Percentiles rank a stretch among this genome's conserved stretches.
Evolutionary conservation across 2,888 invertebrate species (phyloP).

Genomic region (Sphinx pinastri): DNA sequence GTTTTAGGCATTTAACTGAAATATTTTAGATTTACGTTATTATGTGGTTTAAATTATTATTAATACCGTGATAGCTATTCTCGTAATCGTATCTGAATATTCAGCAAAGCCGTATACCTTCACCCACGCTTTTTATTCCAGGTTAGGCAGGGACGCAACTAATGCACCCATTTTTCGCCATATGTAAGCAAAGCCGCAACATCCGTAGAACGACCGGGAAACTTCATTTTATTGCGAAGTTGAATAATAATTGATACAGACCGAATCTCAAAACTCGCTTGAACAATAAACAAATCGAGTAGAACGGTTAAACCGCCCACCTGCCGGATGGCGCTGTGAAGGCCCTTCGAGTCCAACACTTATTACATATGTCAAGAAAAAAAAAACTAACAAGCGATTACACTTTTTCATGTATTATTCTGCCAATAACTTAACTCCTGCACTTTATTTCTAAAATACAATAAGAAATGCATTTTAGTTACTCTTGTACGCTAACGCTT

Average conservation of each 20-base stretch:
- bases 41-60: too few species aligned
- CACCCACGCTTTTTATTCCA: too few species aligned
- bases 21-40: too few species aligned
- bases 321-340: constrained; percentile 17
- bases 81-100: too few species aligned
- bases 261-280: constrained; percentile 21
- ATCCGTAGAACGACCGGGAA: neutral
- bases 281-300: constrained; percentile 14
- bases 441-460: neutral
- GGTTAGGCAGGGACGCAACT: too few species aligned
- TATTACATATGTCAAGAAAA: neutral
- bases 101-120: too few species aligned
- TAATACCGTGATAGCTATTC: too few species aligned
- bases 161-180: too few species aligned
- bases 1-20: too few species aligned
- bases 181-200: neutral
- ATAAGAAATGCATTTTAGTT: neutral
- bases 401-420: neutral
- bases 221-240: constrained; percentile 10
- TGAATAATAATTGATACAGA: neutral
- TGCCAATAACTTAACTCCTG: neutral
- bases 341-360: neutral
- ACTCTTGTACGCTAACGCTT: too few species aligned
- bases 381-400: neutral
- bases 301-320: constrained; percentile 28